Conservation (phyloP, 2,113 vertebrate species). For the Melanotaenia duboulayi region DNA sequence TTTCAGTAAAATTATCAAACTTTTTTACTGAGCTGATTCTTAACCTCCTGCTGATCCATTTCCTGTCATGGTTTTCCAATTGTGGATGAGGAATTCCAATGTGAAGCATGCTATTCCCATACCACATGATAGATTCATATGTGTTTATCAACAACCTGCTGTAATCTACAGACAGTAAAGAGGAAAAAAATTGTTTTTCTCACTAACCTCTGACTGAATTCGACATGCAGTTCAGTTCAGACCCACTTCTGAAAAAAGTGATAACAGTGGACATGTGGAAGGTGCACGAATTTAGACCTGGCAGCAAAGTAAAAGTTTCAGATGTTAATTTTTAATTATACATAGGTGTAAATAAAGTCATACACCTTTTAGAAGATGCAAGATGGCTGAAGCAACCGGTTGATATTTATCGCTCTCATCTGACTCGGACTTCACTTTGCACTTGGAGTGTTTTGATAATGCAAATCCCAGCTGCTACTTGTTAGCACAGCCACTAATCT, state of each 20-base stretch:
- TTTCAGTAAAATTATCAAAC: not conserved
- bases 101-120: slow-evolving; percentile 40
- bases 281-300: not conserved
- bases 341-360: not conserved
- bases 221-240: not conserved
- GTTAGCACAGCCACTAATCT: slow-evolving; percentile 9
- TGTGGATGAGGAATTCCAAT: slow-evolving; percentile 17
- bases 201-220: slow-evolving; percentile 12
- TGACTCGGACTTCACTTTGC: slow-evolving; percentile 28
- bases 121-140: slow-evolving; percentile 3
- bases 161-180: not conserved
- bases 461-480: slow-evolving; percentile 40
- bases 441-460: slow-evolving; percentile 22
- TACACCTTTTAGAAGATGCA: too few species aligned
- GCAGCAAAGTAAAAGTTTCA: not conserved
- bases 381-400: slow-evolving; percentile 3
- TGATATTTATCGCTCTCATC: slow-evolving; percentile 6
- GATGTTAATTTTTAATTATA: not conserved
- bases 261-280: not conserved
- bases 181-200: slow-evolving; percentile 4
- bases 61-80: slow-evolving; percentile 35
- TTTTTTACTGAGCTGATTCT: not conserved
- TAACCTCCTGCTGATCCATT: not conserved
- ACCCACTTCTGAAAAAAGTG: slow-evolving; percentile 7
- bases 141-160: slow-evolving; percentile 14